Evolutionary conservation across 2,888 invertebrate species (phyloP), one percentile per base, ranked within the genome.

Genomic region (Mayetiola destructor): DNA sequence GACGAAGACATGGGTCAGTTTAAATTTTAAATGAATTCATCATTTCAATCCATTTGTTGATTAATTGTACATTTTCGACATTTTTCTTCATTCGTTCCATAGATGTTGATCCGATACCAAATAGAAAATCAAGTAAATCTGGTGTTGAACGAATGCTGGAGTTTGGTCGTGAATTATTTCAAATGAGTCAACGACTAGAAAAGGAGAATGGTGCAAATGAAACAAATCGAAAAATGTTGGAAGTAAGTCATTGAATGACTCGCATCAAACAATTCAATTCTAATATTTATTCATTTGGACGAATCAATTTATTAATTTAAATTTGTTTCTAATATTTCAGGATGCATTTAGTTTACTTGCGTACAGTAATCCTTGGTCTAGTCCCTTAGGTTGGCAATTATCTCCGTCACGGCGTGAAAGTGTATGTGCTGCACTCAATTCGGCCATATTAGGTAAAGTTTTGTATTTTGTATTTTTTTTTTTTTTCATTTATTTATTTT

Each of bases 301-400:
- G n/a, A n/a, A n/a, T n/a, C 6, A 9, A 48, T 14, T 14, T 48
- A 27, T 18, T 48, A 27, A 14, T 27, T 27, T 27, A 5, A 9
- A 3, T 23, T 42, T 48, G 2, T 37, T 32, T 48, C 54, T 37
- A 36, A 56, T 36, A 59, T 56, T 61, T 27, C 76, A 94, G 88
- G 91, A 96, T 75, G 96, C 96, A 68, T 97, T 96, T 78, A 95
- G 95, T 76, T 80, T 97, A 69, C 78, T 97, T 69, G 96, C 96
- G 55, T 97, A 97, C 75, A 88, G 92, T 65, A 95, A 97, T 77
- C 97, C 96, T 30, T 95, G 93, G 93, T 85, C 84, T 68, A 94
- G 94, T 74, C 95, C 95, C 18, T 86, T 96, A 60, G 94, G 94
- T 60, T 92, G 91, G 87, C 93, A 95, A 74, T 78, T 97, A 66